These are phyloP conservation scores for Nomada ruficornis DNA, from an alignment of 2,888 invertebrate species.

Conservation along the genomic window DNA sequence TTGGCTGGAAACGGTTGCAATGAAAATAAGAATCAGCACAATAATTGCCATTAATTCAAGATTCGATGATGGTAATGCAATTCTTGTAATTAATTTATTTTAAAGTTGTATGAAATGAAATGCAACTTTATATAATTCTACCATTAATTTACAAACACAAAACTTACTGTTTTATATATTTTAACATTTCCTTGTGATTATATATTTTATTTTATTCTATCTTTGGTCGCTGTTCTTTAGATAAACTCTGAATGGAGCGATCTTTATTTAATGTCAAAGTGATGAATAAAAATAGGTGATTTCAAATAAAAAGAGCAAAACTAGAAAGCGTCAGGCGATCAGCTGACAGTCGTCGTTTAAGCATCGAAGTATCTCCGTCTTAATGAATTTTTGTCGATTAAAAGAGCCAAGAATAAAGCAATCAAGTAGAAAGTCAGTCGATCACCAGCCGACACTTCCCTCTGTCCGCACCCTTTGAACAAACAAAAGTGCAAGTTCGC, in stretches of 20 bases:
- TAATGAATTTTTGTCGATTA: background rate
- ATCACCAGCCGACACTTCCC: background rate
- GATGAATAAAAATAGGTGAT: background rate
- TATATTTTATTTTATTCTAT: no score
- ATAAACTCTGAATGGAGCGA: background rate
- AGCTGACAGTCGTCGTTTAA: background rate
- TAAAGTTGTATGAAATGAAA: no score
- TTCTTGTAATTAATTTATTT: no score
- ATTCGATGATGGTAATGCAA: no score
- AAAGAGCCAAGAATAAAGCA: background rate
- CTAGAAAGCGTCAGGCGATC: background rate
- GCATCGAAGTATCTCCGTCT: background rate
- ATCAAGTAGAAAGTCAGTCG: conserved; percentile 17
- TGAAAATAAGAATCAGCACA: no score
- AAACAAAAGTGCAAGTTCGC: background rate
- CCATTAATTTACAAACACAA: no score
- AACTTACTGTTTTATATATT: no score
- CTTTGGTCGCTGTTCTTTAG: no score
- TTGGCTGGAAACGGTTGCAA: no score
- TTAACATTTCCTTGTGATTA: no score
- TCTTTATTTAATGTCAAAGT: background rate
- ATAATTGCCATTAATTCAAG: no score
- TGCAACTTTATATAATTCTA: no score
- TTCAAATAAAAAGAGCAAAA: background rate
- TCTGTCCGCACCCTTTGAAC: background rate